Evolutionary conservation across 1,140 invertebrate species (phyloP), one percentile per base, ranked within the genome.

Genomic region (Scaptomyza hsui): DNA sequence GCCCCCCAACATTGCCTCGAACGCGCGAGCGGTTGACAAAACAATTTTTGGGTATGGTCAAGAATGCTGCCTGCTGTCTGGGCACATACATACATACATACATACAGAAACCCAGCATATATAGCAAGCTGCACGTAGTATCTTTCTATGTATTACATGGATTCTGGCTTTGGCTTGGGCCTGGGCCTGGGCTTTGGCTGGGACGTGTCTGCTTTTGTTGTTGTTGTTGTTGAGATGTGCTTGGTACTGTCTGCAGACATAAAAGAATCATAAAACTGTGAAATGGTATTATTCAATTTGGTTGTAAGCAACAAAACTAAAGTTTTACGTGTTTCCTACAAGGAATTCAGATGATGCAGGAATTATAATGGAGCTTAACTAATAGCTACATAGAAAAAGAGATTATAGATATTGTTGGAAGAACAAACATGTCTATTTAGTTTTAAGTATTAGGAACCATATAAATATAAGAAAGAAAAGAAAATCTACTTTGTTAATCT

Each of bases 251-350:
- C 64, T 77, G 21, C 57, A 55, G 61, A 77, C 74, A 85, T 67
- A 85, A 85, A 86, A 63, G 81, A 86, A 77, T 85, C 81, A 86
- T 81, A 80, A 68, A 71, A 86, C 81, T 85, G 81, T 80, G 72
- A 86, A 85, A 85, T 77, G 73, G 63, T 71, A 81, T 86, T 85
- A 85, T 85, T 80, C 80, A 86, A 85, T 85, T 86, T 86, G 48
- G 61, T 73, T 10, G 47, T 32, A 47, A 62, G 75, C 62, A 65
- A 59, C 32, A 69, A 72, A 48, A 12, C 42, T 59, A 75, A 75
- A 37, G 37, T 62, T 55, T 24, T 35, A 24, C 26, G 26, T 16
- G 21, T 9, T 19, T 29, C 9, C 39, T 39, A 49, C 48, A 44
- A 45, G 5, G 12, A 35, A 37, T 19, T 48, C 12, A 21, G n/a